Conservation (phyloP, 2,797 vertebrate species). For the Acrocephalus scirpaceus region DNA sequence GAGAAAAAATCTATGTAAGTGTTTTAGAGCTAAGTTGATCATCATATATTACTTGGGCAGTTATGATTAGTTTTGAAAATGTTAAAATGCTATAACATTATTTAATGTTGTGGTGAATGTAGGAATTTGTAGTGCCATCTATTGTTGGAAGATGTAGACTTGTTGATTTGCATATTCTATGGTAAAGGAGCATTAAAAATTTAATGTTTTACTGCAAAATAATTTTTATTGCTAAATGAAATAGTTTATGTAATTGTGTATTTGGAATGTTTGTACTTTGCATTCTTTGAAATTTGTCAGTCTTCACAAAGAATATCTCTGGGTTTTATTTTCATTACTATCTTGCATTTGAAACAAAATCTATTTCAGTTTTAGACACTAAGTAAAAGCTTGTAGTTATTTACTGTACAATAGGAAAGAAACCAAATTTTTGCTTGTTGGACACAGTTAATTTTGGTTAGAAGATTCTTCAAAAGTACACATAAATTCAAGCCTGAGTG, state of each 20-base stretch:
- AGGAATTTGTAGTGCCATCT: constrained; percentile 72
- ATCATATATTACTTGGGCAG: constrained; percentile 52
- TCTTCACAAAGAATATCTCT: not conserved
- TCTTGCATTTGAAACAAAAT: not conserved
- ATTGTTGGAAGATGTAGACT: constrained; percentile 45
- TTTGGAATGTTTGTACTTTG: not conserved
- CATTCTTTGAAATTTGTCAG: not conserved
- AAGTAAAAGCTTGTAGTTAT: not conserved
- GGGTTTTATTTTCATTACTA: not conserved
- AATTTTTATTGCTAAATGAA: constrained; percentile 31
- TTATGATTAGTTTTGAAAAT: constrained; percentile 58
- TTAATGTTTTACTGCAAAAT: not conserved
- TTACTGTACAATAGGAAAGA: not conserved
- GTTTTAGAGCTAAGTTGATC: constrained; percentile 61
- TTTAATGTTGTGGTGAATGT: constrained; percentile 38
- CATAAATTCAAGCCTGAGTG: not conserved
- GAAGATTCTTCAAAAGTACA: not conserved
- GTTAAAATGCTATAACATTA: constrained; percentile 47
- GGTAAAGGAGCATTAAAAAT: constrained; percentile 27
- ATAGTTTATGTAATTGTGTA: not conserved
- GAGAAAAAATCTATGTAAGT: constrained; percentile 9
- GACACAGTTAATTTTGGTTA: not conserved
- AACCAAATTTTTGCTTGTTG: not conserved
- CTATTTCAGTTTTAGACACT: not conserved
- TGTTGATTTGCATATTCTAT: constrained; percentile 17